Evolutionary conservation across 2,113 vertebrate genomes (phyloP), one percentile per base, ranked within the genome.

Genomic region (Steatornis caripensis): DNA sequence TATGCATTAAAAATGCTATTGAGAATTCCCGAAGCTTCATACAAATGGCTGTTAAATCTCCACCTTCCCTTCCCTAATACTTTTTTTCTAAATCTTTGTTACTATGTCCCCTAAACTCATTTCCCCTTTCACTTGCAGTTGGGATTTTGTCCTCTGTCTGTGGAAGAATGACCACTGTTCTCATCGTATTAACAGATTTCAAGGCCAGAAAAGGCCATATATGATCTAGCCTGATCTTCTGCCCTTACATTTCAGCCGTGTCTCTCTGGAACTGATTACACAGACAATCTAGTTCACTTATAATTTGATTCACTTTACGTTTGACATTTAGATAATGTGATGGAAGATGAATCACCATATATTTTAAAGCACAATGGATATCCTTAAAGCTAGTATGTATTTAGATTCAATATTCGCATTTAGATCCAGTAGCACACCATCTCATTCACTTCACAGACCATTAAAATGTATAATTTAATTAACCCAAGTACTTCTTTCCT

Each of bases 381-480:
- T 86, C 86, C 87, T 88, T 84, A 96, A 90, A 93, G 78, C 79
- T 79, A 90, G 87, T 51, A 92, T 57, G 43, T 57, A 89, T 91
- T 46, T 89, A 89, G 10, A 68, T 68, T 87, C 57, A 75, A 7
- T 48, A 51, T 37, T 74, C 17, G 1, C 48, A 45, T 43, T 90
- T n/a, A 93, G 86, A 91, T 72, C 49, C 62, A 89, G 61, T 55
- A 96, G 81, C 58, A 71, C 8, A 43, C 54, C 68, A 78, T 69
- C 88, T 96, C 84, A 60, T 89, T 95, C 86, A 90, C 87, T 91
- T 82, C 85, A 97, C 34, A 93, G 84, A 74, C 94, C 95, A 96
- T 90, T 97, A 92, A 96, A 95, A 89, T 27, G 9, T 61, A 68
- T 77, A 79, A 96, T 93, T 97, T 97, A 98, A 97, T 98, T 97